phyloP scores from a whole-genome alignment of 2,888 invertebrate genomes.

The Apotomis capreana region DNA sequence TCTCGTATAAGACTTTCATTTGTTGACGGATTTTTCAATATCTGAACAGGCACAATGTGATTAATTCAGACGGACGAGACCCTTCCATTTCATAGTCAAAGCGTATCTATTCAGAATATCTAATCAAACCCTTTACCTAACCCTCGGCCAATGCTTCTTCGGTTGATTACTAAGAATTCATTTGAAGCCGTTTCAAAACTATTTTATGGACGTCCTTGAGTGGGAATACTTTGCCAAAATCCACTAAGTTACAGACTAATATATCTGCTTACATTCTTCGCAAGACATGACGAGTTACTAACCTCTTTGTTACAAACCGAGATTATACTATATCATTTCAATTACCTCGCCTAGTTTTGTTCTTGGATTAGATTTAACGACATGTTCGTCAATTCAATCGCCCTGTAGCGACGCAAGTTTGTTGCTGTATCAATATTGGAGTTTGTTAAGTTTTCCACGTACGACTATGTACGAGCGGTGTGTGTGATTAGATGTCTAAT shows the following conservation, averaged over 20 bases:
- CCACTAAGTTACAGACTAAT: conserved; percentile 64
- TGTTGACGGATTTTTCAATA: conserved; percentile 23
- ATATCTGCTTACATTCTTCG: conserved; percentile 54
- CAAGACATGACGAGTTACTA: conserved; percentile 66
- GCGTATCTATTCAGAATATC: conserved; percentile 47
- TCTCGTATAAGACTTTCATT: conserved; percentile 14
- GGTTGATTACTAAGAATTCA: conserved; percentile 56
- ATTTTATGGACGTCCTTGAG: conserved; percentile 56
- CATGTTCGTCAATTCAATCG: conserved; percentile 17
- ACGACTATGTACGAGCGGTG: background rate
- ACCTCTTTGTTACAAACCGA: conserved; percentile 56
- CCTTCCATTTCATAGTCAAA: conserved; percentile 45
- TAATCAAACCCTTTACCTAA: conserved; percentile 45
- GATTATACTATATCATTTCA: conserved; percentile 3
- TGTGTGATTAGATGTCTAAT: background rate
- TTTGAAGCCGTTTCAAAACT: conserved; percentile 55
- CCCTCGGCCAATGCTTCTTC: conserved; percentile 50
- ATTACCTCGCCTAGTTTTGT: conserved; percentile 16
- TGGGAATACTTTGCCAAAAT: conserved; percentile 57
- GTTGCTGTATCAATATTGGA: conserved; percentile 8
- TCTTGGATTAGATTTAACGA: conserved; percentile 18
- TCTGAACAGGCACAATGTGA: conserved; percentile 29
- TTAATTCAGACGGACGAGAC: conserved; percentile 30
- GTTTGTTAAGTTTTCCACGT: background rate
- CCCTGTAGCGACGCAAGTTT: conserved; percentile 7